A percentile compares a stretch with the other conserved stretches of the same genome.
Evolutionary conservation across 2,113 vertebrate genomes (phyloP).

Genomic region (Steatornis caripensis): DNA sequence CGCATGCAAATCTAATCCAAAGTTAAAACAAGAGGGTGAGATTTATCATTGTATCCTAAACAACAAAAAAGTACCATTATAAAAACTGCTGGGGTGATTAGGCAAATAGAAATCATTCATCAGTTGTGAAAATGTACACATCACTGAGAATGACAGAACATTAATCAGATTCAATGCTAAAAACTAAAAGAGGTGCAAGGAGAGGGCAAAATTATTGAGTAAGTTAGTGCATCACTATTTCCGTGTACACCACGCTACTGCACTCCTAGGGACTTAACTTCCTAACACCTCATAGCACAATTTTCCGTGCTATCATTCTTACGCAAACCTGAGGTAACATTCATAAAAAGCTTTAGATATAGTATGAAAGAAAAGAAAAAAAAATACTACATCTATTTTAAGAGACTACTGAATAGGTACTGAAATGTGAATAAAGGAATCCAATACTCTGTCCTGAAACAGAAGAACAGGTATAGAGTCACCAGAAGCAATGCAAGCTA

Average conservation of each 20-base stretch:
- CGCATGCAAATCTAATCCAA: not conserved
- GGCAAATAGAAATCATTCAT: not conserved
- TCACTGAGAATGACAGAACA: not conserved
- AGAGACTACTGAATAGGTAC: not conserved
- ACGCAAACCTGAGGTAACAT: not conserved
- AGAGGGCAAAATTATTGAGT: not conserved
- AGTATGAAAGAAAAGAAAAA: not conserved
- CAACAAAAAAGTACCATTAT: not conserved
- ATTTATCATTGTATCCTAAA: not conserved
- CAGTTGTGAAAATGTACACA: not conserved
- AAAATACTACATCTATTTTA: not conserved
- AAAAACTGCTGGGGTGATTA: not conserved
- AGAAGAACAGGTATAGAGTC: slow-evolving; percentile 1
- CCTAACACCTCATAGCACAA: not conserved
- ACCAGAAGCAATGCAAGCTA: not conserved
- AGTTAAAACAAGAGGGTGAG: not conserved
- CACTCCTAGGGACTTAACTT: not conserved
- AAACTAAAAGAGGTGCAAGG: not conserved
- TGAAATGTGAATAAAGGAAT: not conserved
- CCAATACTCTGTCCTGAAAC: not conserved
- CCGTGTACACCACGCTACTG: not conserved
- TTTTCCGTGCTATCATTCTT: not conserved
- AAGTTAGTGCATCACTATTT: not conserved
- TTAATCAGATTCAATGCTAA: not conserved
- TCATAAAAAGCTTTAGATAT: not conserved